phyloP scores from a whole-genome alignment of 1,140 invertebrate genomes.

The Brachystomella parvula region DNA sequence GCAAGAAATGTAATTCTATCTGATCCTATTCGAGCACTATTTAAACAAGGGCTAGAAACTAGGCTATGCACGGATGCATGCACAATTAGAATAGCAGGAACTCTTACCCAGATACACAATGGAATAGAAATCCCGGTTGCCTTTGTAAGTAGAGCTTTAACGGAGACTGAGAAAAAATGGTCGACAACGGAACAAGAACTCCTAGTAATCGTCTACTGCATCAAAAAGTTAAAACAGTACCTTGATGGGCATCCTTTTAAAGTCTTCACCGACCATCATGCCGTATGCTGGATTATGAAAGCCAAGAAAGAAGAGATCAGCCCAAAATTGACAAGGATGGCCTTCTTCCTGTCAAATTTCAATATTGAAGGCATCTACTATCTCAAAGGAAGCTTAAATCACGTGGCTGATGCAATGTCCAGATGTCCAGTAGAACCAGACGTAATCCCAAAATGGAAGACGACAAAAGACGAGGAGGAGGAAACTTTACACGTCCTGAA shows the following conservation, averaged over 20 bases:
- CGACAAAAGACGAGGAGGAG: not conserved
- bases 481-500: not conserved
- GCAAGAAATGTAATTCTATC: constrained; percentile 24
- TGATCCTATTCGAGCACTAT: not conserved
- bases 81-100: constrained; percentile 14
- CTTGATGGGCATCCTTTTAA: constrained; percentile 1
- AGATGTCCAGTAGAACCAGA: too few species aligned
- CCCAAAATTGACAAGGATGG: not conserved
- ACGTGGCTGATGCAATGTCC: too few species aligned
- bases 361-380: too few species aligned
- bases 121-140: not conserved
- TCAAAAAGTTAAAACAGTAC: constrained; percentile 8
- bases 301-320: constrained; percentile 14
- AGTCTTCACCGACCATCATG: constrained; percentile 10
- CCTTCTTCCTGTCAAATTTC: too few species aligned
- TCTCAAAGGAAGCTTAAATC: too few species aligned
- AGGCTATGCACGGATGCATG: constrained; percentile 16
- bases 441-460: too few species aligned
- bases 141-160: not conserved
- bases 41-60: constrained; percentile 5
- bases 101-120: constrained; percentile 1
- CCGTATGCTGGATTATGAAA: not conserved
- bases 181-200: constrained; percentile 8
- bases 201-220: not conserved
- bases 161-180: not conserved